Evolutionary conservation across 2,888 invertebrate genomes (phyloP), one percentile per base, ranked within the genome.

Genomic region (Julus scandinavius): DNA sequence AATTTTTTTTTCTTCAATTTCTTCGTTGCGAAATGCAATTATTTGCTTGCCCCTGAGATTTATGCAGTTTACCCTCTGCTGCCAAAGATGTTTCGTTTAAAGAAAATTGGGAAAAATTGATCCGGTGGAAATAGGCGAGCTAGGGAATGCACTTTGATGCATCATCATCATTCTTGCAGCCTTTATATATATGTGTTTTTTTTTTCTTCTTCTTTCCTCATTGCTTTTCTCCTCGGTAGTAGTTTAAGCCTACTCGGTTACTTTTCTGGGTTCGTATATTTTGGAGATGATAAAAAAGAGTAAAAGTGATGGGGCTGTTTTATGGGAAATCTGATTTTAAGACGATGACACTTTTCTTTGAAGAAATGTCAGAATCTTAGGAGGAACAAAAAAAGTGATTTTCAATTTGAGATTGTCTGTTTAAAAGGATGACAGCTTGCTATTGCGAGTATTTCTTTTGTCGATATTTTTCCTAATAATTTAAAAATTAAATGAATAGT

Each of bases 41-140:
- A 80, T 80, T 80, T 80, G 80, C 80, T 80, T 80, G 80, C 80
- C 80, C 80, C 80, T 80, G 80, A 80, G 80, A 80, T 80, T 80
- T 80, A 80, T 80, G 80, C 80, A 80, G 80, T 80, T 80, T 80
- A 80, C 80, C 80, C 80, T 80, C 38, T 80, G 80, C 80, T 80
- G 80, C 80, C 80, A 80, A 80, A 80, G 80, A 80, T 80, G 80
- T 80, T 80, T 80, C 80, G 80, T 80, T 80, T 80, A 80, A 80
- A 80, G 80, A 80, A 80, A 80, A 80, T 80, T 80, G 80, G 80
- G 80, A 80, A 80, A 80, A 80, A 80, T 80, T 80, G 80, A 80
- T 80, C 80, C 80, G 80, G 80, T 80, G 38, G 38, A 80, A 80
- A 72, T 29, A 80, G 80, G 38, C 80, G 80, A 80, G 80, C 80